These are phyloP conservation scores for Bugula neritina DNA, from an alignment of 2,888 invertebrate species.

Conservation along the genomic window DNA sequence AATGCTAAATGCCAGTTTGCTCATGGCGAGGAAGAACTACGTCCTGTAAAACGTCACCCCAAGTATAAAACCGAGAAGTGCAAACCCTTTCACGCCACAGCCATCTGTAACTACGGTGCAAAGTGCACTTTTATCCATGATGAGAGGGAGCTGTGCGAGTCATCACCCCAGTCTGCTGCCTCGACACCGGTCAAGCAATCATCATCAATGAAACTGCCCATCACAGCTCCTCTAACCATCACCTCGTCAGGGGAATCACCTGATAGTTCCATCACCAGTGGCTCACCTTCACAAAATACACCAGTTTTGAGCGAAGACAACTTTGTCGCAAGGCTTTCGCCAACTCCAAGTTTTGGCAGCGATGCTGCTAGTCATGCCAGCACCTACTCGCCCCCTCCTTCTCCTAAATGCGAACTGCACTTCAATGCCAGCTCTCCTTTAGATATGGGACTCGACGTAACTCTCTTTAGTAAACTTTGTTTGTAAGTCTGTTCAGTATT, in stretches of 20 bases:
- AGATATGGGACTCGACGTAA: neutral
- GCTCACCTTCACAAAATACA: neutral
- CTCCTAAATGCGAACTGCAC: neutral
- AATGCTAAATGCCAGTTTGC: slow-evolving; percentile 94
- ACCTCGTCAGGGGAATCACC: neutral
- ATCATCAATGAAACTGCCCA: neutral
- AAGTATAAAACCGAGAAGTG: slow-evolving; percentile 93
- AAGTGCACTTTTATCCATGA: slow-evolving; percentile 94
- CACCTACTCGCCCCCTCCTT: neutral
- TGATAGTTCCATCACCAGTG: slow-evolving; percentile 15
- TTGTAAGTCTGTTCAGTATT: neutral
- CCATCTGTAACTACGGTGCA: slow-evolving; percentile 91
- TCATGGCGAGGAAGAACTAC: slow-evolving; percentile 80
- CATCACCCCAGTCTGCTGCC: neutral
- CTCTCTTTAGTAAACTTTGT: neutral
- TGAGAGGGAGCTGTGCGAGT: slow-evolving; percentile 31
- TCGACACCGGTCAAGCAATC: neutral
- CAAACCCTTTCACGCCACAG: slow-evolving; percentile 85
- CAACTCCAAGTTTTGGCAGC: slow-evolving; percentile 18
- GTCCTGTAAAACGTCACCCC: slow-evolving; percentile 85
- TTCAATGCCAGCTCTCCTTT: neutral
- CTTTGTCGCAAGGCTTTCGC: slow-evolving; percentile 25
- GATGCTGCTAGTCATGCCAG: slow-evolving; percentile 16
- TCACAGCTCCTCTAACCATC: neutral
- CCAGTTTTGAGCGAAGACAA: neutral